phyloP scores from a whole-genome alignment of 2,888 invertebrate species.

The Dendrolimus houi region DNA sequence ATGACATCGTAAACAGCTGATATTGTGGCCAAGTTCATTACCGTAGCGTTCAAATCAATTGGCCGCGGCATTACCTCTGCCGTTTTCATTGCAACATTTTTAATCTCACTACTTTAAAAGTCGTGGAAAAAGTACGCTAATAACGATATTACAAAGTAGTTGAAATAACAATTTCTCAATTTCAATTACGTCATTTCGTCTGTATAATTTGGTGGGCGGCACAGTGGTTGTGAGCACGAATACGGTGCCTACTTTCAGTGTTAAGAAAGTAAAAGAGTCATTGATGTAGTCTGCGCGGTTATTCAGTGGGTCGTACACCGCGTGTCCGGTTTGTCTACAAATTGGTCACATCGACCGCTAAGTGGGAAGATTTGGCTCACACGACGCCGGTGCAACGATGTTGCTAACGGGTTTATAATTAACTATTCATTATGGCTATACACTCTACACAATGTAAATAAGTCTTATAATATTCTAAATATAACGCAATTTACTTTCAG shows the following conservation, averaged over 20 bases:
- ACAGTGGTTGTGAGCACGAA: slow-evolving; percentile 14
- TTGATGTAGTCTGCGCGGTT: slow-evolving; percentile 41
- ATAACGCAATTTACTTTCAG: too few relatives aligned
- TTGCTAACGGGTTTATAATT: slow-evolving; percentile 31
- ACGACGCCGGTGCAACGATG: slow-evolving; percentile 21
- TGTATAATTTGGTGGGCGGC: slow-evolving; percentile 10
- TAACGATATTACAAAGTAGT: background rate
- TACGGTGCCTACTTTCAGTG: slow-evolving; percentile 45
- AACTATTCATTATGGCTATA: slow-evolving; percentile 17
- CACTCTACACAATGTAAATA: background rate
- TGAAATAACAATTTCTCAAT: background rate
- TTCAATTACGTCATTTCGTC: background rate
- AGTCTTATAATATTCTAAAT: too few relatives aligned
- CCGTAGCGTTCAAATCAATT: slow-evolving; percentile 62
- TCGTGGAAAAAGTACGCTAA: background rate
- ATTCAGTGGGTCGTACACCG: slow-evolving; percentile 52
- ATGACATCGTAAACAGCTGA: slow-evolving; percentile 57
- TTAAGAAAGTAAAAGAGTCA: slow-evolving; percentile 68
- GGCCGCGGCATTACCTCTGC: slow-evolving; percentile 45
- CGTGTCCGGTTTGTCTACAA: slow-evolving; percentile 65
- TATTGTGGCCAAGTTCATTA: slow-evolving; percentile 69
- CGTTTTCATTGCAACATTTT: slow-evolving; percentile 41
- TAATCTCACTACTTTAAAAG: slow-evolving; percentile 4
- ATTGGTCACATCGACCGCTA: slow-evolving; percentile 70
- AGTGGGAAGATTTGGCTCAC: slow-evolving; percentile 54